A percentile compares a stretch with the other conserved stretches of the same genome.
These are phyloP conservation scores for Anomalospiza imberbis DNA, from an alignment of 2,797 vertebrate species.

Conservation along the genomic window DNA sequence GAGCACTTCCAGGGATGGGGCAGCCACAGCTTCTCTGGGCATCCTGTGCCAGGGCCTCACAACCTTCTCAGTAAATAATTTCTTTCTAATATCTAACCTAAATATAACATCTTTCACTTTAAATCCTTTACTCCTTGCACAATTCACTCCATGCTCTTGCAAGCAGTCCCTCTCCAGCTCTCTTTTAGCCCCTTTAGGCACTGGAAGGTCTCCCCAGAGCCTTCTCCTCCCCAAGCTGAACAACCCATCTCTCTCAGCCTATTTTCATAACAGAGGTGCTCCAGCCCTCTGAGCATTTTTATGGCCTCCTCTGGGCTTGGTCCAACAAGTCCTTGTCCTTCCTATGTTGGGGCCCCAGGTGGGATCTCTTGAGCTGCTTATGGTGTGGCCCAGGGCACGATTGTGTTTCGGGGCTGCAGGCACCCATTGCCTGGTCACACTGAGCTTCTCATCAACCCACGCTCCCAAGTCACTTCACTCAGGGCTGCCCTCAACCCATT, in stretches of 20 bases:
- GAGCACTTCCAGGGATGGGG: background rate
- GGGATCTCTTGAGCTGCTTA: background rate
- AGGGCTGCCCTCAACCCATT: background rate
- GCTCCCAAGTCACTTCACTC: accelerated
- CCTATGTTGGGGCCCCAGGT: background rate
- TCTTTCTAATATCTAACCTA: background rate
- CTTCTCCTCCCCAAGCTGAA: background rate
- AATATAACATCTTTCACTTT: background rate
- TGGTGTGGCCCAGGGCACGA: accelerated
- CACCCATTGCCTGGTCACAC: accelerated
- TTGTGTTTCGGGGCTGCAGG: background rate
- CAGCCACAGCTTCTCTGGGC: background rate
- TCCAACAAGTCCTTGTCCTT: background rate
- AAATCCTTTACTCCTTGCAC: background rate
- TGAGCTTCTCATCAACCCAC: background rate
- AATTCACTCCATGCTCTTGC: no score
- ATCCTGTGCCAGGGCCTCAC: background rate
- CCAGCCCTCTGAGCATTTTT: background rate
- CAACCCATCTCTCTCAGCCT: background rate
- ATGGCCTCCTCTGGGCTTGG: background rate
- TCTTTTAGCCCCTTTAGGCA: background rate
- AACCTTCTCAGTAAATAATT: background rate
- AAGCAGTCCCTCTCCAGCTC: background rate
- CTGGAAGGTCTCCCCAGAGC: background rate
- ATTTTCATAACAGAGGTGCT: background rate